Evolutionary conservation across 1,140 invertebrate genomes (phyloP), one percentile per base, ranked within the genome.

Genomic region (Oscheius sp.): DNA sequence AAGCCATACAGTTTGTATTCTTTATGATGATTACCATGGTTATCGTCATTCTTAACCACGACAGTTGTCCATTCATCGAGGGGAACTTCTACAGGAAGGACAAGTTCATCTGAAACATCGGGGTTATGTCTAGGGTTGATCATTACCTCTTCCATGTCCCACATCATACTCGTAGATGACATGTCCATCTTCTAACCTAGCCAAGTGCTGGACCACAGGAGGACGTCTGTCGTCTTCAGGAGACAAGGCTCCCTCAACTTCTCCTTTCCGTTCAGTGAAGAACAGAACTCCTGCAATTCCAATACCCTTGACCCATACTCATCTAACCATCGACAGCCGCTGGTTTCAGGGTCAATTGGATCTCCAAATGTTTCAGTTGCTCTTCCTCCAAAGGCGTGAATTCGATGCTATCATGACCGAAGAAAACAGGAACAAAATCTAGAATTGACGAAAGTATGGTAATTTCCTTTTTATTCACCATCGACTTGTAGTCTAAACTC

Each of bases 401-500:
- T 45, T 82, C 75, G 38, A 82, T 70, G 13, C 78, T 26, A 10
- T 67, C 45, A 20, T 63, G 71, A 18, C 80, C 80, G 55, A 76
- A 20, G 61, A 82, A 82, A 49, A 42, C 42, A 2, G 81, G 80
- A 20, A 82, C 73, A 55, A 77, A 82, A 68, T 82, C 79, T 80
- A 29, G 67, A 81, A n/a, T n/a, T 35, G 29, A 10, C 20, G 3
- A 28, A 4, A 10, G 26, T 34, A n/a, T n/a, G 15, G 10, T 63
- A 29, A 32, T 29, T 36, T 34, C 15, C 61, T 32, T 29, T n/a
- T 13, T 32, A 7, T 7, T n/a, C 26, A 63, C 61, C 69, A 35
- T 71, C 69, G n/a, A 71, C 42, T 64, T 71, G 69, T 1, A 71
- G 61, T 20, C 59, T 58, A 0, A 71, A 29, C 2, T 59, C 45